Evolutionary conservation across 2,113 vertebrate genomes (phyloP).

Genomic region (Notarius quadriscutis): DNA sequence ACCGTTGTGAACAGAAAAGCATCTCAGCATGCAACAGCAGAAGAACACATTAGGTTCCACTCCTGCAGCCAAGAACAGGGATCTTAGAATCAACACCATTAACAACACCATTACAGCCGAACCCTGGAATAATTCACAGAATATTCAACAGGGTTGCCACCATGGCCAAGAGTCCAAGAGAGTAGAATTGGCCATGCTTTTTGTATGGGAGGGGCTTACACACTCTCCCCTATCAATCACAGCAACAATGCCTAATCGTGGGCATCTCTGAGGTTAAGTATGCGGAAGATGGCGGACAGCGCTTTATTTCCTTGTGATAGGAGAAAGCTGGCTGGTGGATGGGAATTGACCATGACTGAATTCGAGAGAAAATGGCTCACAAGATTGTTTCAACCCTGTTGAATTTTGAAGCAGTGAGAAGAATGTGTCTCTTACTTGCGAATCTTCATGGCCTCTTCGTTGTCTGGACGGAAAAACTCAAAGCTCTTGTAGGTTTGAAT

Average conservation of each 20-base stretch:
- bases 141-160: neutral
- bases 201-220: neutral
- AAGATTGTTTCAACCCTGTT: too few species aligned
- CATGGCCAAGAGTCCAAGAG: neutral
- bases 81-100: too few species aligned
- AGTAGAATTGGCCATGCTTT: neutral
- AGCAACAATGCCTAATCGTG: neutral
- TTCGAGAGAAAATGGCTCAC: neutral
- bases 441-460: conserved; percentile 83
- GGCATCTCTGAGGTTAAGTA: neutral
- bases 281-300: neutral
- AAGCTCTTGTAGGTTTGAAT: conserved; percentile 81
- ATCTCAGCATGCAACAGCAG: too few species aligned
- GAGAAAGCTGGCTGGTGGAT: neutral
- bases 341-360: neutral
- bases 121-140: too few species aligned
- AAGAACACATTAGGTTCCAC: too few species aligned
- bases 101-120: neutral
- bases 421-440: conserved; percentile 74
- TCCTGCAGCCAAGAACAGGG: too few species aligned
- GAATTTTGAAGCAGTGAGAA: too few species aligned
- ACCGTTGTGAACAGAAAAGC: too few species aligned
- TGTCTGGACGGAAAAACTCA: conserved; percentile 86
- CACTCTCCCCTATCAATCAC: neutral
- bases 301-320: neutral